These are phyloP conservation scores for Candidula unifasciata DNA, from an alignment of 2,888 invertebrate species.

Conservation along the genomic window DNA sequence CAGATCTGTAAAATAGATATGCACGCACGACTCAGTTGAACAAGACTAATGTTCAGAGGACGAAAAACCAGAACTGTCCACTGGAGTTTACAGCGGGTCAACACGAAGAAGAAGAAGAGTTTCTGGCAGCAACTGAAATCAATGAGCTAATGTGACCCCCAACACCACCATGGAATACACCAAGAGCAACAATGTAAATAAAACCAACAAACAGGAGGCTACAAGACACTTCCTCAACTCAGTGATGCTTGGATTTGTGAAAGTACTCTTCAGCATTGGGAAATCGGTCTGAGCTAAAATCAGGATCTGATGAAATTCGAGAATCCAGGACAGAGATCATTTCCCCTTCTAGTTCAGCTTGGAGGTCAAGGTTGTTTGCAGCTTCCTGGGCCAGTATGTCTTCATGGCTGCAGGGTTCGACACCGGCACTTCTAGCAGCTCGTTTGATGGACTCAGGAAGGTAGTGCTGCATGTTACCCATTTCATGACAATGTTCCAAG, in stretches of 20 bases:
- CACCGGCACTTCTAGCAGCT: constrained; percentile 81
- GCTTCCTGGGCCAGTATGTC: constrained; percentile 80
- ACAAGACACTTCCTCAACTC: background rate
- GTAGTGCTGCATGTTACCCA: constrained; percentile 67
- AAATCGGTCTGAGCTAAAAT: constrained; percentile 75
- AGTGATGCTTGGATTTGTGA: constrained; percentile 29
- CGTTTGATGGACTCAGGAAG: constrained; percentile 76
- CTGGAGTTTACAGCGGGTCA: no score
- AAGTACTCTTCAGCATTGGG: constrained; percentile 40
- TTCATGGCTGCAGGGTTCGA: constrained; percentile 78
- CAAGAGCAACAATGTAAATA: background rate
- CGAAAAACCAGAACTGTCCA: no score
- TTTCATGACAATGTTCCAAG: constrained; percentile 64
- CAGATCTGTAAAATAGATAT: no score
- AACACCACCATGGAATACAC: background rate
- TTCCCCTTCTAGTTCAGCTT: constrained; percentile 80
- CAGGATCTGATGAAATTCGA: constrained; percentile 79
- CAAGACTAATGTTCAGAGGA: no score
- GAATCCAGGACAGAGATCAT: constrained; percentile 79
- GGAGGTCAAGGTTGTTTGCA: constrained; percentile 79
- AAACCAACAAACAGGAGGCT: background rate
- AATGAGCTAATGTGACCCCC: background rate
- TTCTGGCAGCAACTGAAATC: background rate
- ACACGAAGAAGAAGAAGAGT: no score
- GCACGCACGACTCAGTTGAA: no score